Base-by-base conservation (phyloP, 2,113 vertebrate genomes). In the Mustela nigripes region DNA sequence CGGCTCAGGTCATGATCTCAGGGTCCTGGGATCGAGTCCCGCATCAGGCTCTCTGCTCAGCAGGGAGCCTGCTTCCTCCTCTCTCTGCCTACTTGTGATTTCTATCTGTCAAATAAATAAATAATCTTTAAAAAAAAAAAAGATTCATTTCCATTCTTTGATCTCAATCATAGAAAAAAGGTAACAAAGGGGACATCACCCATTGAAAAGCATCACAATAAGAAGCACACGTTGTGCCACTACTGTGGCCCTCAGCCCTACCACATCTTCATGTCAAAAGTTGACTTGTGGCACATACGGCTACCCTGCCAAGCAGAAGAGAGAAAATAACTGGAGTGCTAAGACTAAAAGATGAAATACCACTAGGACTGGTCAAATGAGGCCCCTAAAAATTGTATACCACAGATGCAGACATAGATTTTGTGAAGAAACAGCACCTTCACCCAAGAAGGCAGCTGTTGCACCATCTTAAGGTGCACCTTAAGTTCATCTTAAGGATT, bases 371-470 rank as follows among this genome's bases (percentile, higher is more conserved):
- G 5, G 4, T 28, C n/a, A 31, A 73, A 48, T 48, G 31, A 73
- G 36, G 36, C 2, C 3, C 36, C 50, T 60, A 60, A 48, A 60
- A 73, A n/a, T n/a, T n/a, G 33, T 73, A 60, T 10, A n/a, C 36
- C 39, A 33, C 36, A 73, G 50, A 73, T 12, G n/a, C 98, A 99
- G 99, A 98, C 99, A 99, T 99, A 99, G 99, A 98, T 99, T 99
- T 99, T 99, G 99, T 98, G 99, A 99, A 99, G 99, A 74, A 95
- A 99, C 99, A 89, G 99, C 99, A 63, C 99, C 99, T 11, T 99
- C 99, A 98, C 99, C 99, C 98, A 99, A 99, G 98, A 99, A 99
- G 87, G 99, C 99, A 96, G 99, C 99, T 96, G 99, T 99, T 98
- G 99, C 99, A 81, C 99, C 99, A 95, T 99, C 99, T 98, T 42